These are phyloP conservation scores for Creontiades dilutus DNA, from an alignment of 2,888 invertebrate genomes.

Conservation along the genomic window DNA sequence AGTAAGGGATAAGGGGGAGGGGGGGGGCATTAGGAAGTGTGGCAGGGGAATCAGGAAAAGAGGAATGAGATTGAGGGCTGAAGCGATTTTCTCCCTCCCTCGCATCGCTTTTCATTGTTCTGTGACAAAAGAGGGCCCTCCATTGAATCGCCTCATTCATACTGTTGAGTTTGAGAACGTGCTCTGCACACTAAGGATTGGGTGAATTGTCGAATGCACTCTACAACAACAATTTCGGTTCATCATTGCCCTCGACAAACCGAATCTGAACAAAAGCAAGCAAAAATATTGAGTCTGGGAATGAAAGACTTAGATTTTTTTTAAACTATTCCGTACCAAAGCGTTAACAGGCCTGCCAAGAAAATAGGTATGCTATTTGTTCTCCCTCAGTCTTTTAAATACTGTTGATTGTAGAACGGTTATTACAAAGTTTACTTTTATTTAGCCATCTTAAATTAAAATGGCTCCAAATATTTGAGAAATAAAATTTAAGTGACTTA, in stretches of 20 bases:
- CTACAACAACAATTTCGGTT: background rate
- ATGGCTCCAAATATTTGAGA: too few relatives aligned
- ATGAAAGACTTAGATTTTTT: too few relatives aligned
- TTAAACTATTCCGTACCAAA: too few relatives aligned
- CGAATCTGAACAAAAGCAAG: background rate
- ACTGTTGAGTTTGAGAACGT: slow-evolving; percentile 20
- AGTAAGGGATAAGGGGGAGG: too few relatives aligned
- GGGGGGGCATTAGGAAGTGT: background rate
- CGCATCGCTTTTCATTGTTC: background rate
- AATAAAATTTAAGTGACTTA: too few relatives aligned
- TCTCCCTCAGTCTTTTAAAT: too few relatives aligned
- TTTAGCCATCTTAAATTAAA: too few relatives aligned
- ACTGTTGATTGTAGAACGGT: too few relatives aligned
- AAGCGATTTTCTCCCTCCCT: slow-evolving; percentile 22
- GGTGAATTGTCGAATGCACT: background rate
- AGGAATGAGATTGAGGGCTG: background rate
- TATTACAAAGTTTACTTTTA: too few relatives aligned
- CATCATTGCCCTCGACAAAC: background rate
- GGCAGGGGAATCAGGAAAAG: background rate
- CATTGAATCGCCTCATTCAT: background rate
- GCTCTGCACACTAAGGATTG: slow-evolving; percentile 17
- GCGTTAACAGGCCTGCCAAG: too few relatives aligned
- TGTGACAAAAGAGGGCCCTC: background rate
- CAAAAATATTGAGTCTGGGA: too few relatives aligned
- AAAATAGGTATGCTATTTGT: too few relatives aligned